phyloP scores from a whole-genome alignment of 2,797 vertebrate genomes.

The Crossoptilon crossoptilon region DNA sequence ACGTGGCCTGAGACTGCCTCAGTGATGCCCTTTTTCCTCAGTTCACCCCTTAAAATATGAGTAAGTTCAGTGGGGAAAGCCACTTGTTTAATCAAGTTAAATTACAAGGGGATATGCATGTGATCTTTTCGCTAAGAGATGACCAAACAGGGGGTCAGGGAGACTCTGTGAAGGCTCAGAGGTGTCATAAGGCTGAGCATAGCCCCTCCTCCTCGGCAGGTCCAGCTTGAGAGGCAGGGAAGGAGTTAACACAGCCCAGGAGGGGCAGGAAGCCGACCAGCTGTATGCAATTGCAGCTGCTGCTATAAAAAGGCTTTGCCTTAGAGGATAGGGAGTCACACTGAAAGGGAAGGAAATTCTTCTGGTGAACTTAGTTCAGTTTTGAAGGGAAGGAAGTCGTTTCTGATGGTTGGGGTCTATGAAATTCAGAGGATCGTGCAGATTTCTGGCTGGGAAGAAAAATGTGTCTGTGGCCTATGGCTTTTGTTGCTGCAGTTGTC shows the following conservation, averaged over 20 bases:
- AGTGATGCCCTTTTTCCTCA: not conserved
- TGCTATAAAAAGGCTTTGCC: conserved; percentile 72
- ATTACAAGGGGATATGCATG: not conserved
- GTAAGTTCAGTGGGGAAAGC: not conserved
- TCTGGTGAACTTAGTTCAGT: conserved; percentile 5
- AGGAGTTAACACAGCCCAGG: conserved; percentile 53
- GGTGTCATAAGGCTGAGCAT: not conserved
- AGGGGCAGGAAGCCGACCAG: conserved; percentile 69
- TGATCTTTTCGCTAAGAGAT: not conserved
- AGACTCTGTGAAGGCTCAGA: not conserved
- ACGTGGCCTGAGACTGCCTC: not conserved
- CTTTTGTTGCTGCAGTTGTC: not conserved
- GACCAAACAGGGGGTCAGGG: accelerated
- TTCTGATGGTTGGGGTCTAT: not conserved
- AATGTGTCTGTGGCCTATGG: not conserved
- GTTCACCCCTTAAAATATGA: not conserved
- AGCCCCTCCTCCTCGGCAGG: not conserved
- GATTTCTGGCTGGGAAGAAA: not conserved
- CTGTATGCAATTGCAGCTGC: conserved; percentile 66
- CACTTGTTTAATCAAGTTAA: not conserved
- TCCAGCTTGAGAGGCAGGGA: not conserved
- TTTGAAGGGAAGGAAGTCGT: conserved; percentile 55
- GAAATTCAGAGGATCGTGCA: not conserved
- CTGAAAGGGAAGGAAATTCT: conserved; percentile 66
- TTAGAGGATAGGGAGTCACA: conserved; percentile 19